Percentiles rank a stretch among this genome's conserved stretches.
phyloP scores from a whole-genome alignment of 2,113 vertebrate species.

The Oceanodroma tethys region DNA sequence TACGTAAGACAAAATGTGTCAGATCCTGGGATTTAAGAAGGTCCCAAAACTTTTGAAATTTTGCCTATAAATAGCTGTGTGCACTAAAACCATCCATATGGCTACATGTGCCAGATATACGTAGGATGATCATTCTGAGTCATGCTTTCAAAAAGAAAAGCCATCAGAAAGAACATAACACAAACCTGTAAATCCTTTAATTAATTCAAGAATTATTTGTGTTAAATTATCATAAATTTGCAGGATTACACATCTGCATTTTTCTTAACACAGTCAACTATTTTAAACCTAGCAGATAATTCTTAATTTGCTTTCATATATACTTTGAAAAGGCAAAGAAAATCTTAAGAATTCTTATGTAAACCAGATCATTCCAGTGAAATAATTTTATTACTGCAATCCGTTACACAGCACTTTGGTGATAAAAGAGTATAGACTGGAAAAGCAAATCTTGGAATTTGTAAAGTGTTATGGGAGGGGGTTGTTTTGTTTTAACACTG shows the following conservation, averaged over 20 bases:
- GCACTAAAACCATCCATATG: background rate
- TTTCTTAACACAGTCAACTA: conserved; percentile 42
- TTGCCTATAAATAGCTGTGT: conserved; percentile 3
- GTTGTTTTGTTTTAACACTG: background rate
- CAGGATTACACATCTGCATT: conserved; percentile 60
- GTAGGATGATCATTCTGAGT: conserved; percentile 42
- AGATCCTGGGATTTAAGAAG: background rate
- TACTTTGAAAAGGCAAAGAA: conserved; percentile 39
- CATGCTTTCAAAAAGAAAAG: conserved; percentile 50
- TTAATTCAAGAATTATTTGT: conserved; percentile 62
- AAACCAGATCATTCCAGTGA: conserved; percentile 40
- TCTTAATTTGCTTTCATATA: conserved; percentile 42
- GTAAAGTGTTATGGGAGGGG: background rate
- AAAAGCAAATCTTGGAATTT: conserved; percentile 16
- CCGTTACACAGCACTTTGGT: conserved; percentile 8
- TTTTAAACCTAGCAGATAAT: conserved; percentile 48
- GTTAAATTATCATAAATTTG: conserved; percentile 55
- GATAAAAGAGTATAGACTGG: background rate
- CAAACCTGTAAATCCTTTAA: conserved; percentile 60
- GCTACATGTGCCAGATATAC: conserved; percentile 39
- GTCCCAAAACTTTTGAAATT: background rate
- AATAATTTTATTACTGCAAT: conserved; percentile 47
- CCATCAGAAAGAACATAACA: conserved; percentile 50
- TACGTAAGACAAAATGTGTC: background rate
- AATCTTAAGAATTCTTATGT: conserved; percentile 48